These are phyloP conservation scores for Archocentrus centrarchus DNA, from an alignment of 2,113 vertebrate species.

Conservation along the genomic window DNA sequence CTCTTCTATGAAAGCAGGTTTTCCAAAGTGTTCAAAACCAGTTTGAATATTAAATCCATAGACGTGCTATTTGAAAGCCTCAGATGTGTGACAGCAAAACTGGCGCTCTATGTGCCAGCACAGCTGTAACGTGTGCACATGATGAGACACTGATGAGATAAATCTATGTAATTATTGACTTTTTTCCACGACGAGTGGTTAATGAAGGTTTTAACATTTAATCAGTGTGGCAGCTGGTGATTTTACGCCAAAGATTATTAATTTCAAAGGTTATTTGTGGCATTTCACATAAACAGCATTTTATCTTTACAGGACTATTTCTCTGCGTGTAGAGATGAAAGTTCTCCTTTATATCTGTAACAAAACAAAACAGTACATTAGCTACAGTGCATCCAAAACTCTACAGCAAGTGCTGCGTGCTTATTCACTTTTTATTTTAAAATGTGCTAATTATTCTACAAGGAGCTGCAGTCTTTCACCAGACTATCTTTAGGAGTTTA, in stretches of 20 bases:
- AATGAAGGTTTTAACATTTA: slow-evolving; percentile 53
- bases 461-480: background rate
- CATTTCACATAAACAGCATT: background rate
- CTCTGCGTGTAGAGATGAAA: background rate
- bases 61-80: background rate
- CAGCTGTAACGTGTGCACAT: background rate
- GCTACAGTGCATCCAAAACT: background rate
- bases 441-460: background rate
- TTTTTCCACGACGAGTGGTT: background rate
- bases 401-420: background rate
- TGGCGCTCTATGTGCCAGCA: background rate
- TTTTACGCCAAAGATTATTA: background rate
- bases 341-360: background rate
- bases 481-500: background rate
- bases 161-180: slow-evolving; percentile 20
- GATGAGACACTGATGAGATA: slow-evolving; percentile 26
- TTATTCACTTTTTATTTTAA: background rate
- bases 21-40: background rate
- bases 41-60: background rate
- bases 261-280: slow-evolving; percentile 3
- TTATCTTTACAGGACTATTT: background rate
- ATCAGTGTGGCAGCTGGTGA: slow-evolving; percentile 33
- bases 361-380: too few species aligned
- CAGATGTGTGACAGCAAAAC: background rate
- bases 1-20: background rate